Evolutionary conservation across 2,797 vertebrate species (phyloP), one percentile per base, ranked within the genome.

Genomic region (Siniperca obscura): DNA sequence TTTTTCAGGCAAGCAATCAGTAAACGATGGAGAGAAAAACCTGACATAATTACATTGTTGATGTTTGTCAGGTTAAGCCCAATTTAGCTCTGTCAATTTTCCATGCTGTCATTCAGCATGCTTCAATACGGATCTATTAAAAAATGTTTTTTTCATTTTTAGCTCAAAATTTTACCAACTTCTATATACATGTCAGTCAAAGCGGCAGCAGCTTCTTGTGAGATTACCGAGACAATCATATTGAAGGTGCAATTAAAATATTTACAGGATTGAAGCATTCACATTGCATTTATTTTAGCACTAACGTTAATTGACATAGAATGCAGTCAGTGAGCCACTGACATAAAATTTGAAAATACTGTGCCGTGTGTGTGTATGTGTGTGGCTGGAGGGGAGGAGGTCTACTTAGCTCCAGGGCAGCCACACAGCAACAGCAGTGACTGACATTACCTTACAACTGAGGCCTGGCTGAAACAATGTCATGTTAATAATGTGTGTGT

Each of bases 81-180:
- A 86, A 86, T 87, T 90, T 87, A 86, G 72, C 80, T 75, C 78
- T 77, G 70, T 80, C 73, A 71, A 70, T 90, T 83, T 80, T 74
- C 62, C 73, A 34, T 65, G 76, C 81, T 73, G 83, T 81, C 80
- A 78, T 85, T 86, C 74, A 77, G 14, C 65, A 6, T 60, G 70
- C 76, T 72, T 78, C 71, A 75, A 57, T 83, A 76, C 22, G 19
- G 22, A 67, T 76, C 67, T 68, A 80, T 89, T 73, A 80, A 68
- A 88, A 85, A 57, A 25, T 38, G 40, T 48, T 19, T 62, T 70
- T 27, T 22, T 59, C 9, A 5, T 7, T 71, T 78, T 82, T 36
- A 53, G 27, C 64, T 69, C 13, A 7, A 5, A 55, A 56, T 66
- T 27, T 66, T 22, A 17, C 19, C 52, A 60, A 40, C 40, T 52